phyloP scores from a whole-genome alignment of 2,797 vertebrate genomes.

The Helicolenus hilgendorfi region DNA sequence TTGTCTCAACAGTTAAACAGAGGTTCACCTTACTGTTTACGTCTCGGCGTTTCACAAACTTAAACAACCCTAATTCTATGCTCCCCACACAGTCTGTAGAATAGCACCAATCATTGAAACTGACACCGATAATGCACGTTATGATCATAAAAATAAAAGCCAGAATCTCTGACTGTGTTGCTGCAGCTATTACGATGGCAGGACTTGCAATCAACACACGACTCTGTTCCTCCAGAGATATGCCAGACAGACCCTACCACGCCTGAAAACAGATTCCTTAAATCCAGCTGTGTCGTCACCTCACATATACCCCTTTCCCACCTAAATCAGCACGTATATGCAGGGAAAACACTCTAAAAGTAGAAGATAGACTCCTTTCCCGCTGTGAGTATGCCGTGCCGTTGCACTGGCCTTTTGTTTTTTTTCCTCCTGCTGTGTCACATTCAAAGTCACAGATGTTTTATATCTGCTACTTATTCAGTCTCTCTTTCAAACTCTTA shows the following conservation, averaged over 20 bases:
- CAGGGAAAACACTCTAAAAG: too few relatives aligned
- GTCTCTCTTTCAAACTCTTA: too few relatives aligned
- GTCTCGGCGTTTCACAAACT: background rate
- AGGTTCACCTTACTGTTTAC: background rate
- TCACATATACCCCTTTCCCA: background rate
- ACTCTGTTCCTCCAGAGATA: constrained; percentile 11
- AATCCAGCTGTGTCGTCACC: constrained; percentile 12
- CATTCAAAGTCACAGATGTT: too few relatives aligned
- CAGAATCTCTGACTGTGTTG: background rate
- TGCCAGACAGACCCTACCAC: background rate
- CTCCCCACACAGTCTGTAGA: background rate
- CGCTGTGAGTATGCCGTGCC: too few relatives aligned
- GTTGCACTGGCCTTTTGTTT: too few relatives aligned
- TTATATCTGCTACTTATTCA: too few relatives aligned
- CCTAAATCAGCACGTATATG: too few relatives aligned
- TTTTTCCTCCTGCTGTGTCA: too few relatives aligned
- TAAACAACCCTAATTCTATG: constrained; percentile 5
- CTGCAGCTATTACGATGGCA: constrained; percentile 16
- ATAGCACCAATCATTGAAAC: background rate
- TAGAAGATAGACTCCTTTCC: too few relatives aligned
- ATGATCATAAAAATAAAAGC: background rate
- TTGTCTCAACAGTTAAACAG: background rate
- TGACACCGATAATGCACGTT: background rate
- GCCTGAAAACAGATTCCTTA: constrained; percentile 35
- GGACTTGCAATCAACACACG: constrained; percentile 40